Evolutionary conservation across 2,113 vertebrate genomes (phyloP), one percentile per base, ranked within the genome.

Genomic region (Nycticryphes semicollaris): DNA sequence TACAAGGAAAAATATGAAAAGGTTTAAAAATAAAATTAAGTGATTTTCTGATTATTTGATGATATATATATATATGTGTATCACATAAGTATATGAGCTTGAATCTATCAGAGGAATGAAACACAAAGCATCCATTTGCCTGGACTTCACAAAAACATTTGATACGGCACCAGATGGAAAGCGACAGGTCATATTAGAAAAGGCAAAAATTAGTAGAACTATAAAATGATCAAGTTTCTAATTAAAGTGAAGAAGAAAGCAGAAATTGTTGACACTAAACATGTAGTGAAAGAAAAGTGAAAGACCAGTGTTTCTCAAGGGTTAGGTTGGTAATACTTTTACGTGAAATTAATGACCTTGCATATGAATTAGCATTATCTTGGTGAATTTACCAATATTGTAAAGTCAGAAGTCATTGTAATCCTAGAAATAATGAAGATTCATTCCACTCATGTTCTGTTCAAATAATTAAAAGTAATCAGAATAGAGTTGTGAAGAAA

Each of bases 291-390:
- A 77, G 8, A 51, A 11, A 85, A 78, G 13, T 23, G 3, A 57
- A 74, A 78, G 56, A 57, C 37, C 16, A 37, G 4, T 60, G 7
- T 56, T 74, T 78, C 39, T 89, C 19, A 73, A 50, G 6, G 5
- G 1, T 12, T 88, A 11, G 1, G 1, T 63, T 1, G 0, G 17
- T 37, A 92, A 69, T 33, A 43, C 1, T 59, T 7, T 45, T 35
- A 31, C 6, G 9, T 50, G 10, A 88, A 85, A 62, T 56, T 47
- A 56, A 87, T 50, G 8, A 17, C 47, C 18, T 51, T 77, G 15
- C 13, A 24, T 84, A 81, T 2, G 3, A 77, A 82, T 70, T 27
- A 53, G 18, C 24, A 82, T 48, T 57, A 70, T 30, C 6, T 63
- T 59, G 3, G 81, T 41, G 6, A 85, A 51, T 75, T 90, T 85